These are phyloP conservation scores for Orthosia incerta DNA, from an alignment of 2,888 invertebrate species.

Conservation along the genomic window DNA sequence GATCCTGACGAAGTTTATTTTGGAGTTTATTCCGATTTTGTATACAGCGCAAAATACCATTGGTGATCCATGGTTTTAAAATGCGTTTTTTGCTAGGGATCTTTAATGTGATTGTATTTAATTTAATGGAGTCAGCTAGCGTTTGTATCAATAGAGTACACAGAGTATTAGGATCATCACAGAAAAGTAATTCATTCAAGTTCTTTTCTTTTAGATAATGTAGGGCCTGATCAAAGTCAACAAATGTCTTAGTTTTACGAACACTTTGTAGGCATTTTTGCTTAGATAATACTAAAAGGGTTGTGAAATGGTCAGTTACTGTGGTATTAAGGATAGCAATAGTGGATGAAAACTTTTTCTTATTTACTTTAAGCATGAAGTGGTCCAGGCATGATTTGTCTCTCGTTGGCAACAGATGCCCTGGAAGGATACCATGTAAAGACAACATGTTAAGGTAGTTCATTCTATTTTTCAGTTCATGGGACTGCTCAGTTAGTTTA, in stretches of 20 bases:
- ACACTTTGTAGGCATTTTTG: slow-evolving; percentile 2
- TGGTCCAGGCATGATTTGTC: slow-evolving; percentile 6
- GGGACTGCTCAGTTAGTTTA: no score
- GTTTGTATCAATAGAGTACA: slow-evolving; percentile 3
- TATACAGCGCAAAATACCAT: slow-evolving; percentile 14
- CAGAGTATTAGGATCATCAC: background rate
- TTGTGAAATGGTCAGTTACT: slow-evolving; percentile 3
- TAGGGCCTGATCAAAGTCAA: slow-evolving; percentile 11
- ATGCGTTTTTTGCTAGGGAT: slow-evolving; percentile 8
- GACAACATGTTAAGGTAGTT: background rate
- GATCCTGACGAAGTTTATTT: background rate
- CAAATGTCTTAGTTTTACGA: slow-evolving; percentile 3
- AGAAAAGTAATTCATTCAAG: background rate
- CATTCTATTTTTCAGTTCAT: no score
- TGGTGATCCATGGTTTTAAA: slow-evolving; percentile 14
- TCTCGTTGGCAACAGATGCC: slow-evolving; percentile 9
- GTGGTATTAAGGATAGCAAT: background rate
- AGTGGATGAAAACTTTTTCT: slow-evolving; percentile 2
- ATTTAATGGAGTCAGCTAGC: slow-evolving; percentile 14
- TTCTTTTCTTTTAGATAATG: slow-evolving; percentile 6
- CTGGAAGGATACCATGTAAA: background rate
- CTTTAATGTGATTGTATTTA: slow-evolving; percentile 1
- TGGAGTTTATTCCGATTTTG: slow-evolving; percentile 6
- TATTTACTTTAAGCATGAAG: slow-evolving; percentile 8
- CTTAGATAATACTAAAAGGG: slow-evolving; percentile 1